Base-by-base conservation (phyloP, 2,888 invertebrate genomes). In the Epinotia bilunana region DNA sequence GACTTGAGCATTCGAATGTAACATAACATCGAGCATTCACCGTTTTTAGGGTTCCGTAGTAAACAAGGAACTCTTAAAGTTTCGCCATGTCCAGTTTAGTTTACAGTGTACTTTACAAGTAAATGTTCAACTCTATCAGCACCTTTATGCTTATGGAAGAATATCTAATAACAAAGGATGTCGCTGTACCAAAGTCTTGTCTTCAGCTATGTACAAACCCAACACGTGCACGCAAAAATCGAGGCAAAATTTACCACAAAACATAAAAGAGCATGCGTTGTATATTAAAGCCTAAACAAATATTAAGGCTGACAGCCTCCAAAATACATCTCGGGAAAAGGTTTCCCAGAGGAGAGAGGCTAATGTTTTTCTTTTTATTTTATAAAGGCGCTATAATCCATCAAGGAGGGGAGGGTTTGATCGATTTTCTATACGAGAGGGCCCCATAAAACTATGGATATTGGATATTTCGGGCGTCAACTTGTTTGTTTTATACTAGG, bases 331-430 rank as follows among this genome's bases (percentile, higher is more conserved):
- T 88, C 86, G 86, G 81, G 83, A 82, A 39, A 85, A 84, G 84
- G 83, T 85, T 88, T 89, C 91, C 89, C 77, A 77, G 86, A 86
- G 88, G 83, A 85, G 86, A 79, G 81, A 86, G 86, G 88, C 87
- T 91, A 91, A 92, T 92, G 92, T 92, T 92, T 74, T 92, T 91
- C 88, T 91, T 91, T 90, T 91, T 91, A 90, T 91, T 91, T 90
- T 88, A 90, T 90, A 90, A 90, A 83, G 80, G 85, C 86, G 86
- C 85, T 86, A 86, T 92, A 91, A 92, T 92, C 92, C 91, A 89
- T 93, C 91, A 91, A 85, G 84, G 81, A 53, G 83, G 82, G 83
- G 81, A 83, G 83, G 83, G 80, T 78, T 78, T 87, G 88, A 92
- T 92, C 91, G 92, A 92, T 93, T 89, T 90, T 87, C 86, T 85